Percentiles rank a stretch among this genome's conserved stretches.
These are phyloP conservation scores for Melinopterus prodromus DNA, from an alignment of 2,888 invertebrate genomes.

Conservation along the genomic window DNA sequence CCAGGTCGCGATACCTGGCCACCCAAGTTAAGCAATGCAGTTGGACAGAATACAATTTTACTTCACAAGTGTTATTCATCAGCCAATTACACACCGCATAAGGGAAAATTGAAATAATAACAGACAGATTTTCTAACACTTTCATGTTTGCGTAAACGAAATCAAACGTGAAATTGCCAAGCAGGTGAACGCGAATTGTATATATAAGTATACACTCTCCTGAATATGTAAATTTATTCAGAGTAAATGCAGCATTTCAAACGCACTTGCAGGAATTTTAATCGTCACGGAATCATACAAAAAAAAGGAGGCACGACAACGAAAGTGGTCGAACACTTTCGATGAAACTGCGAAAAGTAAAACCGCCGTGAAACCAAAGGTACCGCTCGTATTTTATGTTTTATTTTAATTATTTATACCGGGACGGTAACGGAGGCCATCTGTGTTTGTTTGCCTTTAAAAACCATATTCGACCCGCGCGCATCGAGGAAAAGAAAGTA, in stretches of 20 bases:
- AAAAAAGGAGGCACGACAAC: background rate
- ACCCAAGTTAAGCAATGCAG: too few relatives aligned
- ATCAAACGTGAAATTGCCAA: background rate
- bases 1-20: too few relatives aligned
- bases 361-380: background rate
- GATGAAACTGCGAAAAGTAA: background rate
- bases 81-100: background rate
- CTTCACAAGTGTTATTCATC: too few relatives aligned
- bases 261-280: background rate
- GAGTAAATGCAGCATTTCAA: background rate
- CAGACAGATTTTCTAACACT: background rate
- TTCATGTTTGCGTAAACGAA: background rate
- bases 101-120: background rate
- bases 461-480: background rate
- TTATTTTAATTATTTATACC: background rate
- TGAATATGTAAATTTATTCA: background rate
- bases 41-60: too few relatives aligned
- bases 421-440: background rate
- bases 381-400: background rate
- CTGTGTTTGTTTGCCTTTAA: background rate
- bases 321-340: background rate
- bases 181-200: background rate
- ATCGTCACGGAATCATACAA: background rate
- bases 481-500: constrained; percentile 4
- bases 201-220: background rate